Base-by-base conservation (phyloP, 2,797 vertebrate genomes). In the Cirrhinus mrigala region DNA sequence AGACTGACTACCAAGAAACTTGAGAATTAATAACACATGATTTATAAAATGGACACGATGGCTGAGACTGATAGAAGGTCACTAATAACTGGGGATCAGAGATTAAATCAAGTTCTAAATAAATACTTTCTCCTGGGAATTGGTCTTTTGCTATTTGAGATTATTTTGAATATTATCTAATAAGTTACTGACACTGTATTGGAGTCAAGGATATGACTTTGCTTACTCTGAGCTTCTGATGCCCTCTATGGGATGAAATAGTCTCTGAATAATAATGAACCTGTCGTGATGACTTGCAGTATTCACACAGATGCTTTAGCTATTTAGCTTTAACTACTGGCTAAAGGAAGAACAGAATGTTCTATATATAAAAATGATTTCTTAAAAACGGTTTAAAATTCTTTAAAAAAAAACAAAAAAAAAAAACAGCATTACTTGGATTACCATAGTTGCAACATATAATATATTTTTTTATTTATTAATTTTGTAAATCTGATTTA, bases 271-370 rank as follows among this genome's bases (percentile, higher is more conserved):
- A 71, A 79, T 46, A 20, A 78, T 70, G 64, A 33, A 46, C 3
- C 29, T n/a, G 73, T 27, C 5, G 20, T 70, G 77, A 85, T 85
- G 84, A 85, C 84, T 85, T 85, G 84, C 84, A 85, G 15, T 44
- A 80, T 79, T 79, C 37, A 22, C 22, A 71, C 64, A 81, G 50
- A 81, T 18, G 64, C 54, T 48, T 29, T 4, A 24, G 80, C 52
- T 73, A 48, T n/a, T 74, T 44, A 7, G 40, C 40, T 44, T 44
- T 44, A 44, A 48, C 18, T 62, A 15, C 5, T 37, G 56, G 70
- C 20, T 83, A 5, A 66, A 48, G 37, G 33, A 37, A 71, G 40
- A 71, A 58, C 6, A 1, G 66, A n/a, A 4, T 79, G n/a, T 79
- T 40, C 37, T 40, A n/a, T 12, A 24, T 64, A 16, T 27, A 24